Percentiles rank a stretch among this genome's conserved stretches.
These are phyloP conservation scores for Serripes groenlandicus DNA, from an alignment of 2,888 invertebrate genomes.

Conservation along the genomic window DNA sequence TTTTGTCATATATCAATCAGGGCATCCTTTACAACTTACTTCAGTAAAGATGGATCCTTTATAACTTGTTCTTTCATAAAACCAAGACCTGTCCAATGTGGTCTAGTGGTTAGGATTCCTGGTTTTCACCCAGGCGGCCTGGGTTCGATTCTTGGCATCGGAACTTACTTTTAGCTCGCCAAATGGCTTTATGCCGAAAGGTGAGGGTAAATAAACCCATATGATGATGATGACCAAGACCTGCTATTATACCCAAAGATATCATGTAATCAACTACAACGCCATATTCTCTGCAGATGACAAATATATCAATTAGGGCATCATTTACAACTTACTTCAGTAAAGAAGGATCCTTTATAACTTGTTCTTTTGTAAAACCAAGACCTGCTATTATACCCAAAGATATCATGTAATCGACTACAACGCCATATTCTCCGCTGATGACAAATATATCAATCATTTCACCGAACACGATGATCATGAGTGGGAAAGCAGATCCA, in stretches of 20 bases:
- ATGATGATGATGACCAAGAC: no score
- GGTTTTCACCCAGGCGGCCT: no score
- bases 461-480: slow-evolving; percentile 86
- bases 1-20: no score
- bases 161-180: no score
- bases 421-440: slow-evolving; percentile 51
- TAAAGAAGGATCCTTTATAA: slow-evolving; percentile 22
- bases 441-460: slow-evolving; percentile 84
- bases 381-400: slow-evolving; percentile 27
- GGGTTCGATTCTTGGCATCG: no score
- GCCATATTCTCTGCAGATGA: slow-evolving; percentile 65
- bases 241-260: not conserved
- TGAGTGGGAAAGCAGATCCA: slow-evolving; percentile 82
- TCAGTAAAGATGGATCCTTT: slow-evolving; percentile 1
- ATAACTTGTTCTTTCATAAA: not conserved
- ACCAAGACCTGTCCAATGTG: no score
- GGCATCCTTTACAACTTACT: slow-evolving; percentile 11
- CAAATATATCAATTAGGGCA: slow-evolving; percentile 84
- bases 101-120: no score
- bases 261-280: slow-evolving; percentile 5
- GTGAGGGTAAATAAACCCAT: no score
- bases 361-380: not conserved
- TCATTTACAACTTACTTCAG: slow-evolving; percentile 34
- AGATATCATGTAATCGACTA: slow-evolving; percentile 21
- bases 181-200: no score